A percentile compares a stretch with the other conserved stretches of the same genome.
These are phyloP conservation scores for Nephotettix cincticeps DNA, from an alignment of 1,140 invertebrate species.

Conservation along the genomic window DNA sequence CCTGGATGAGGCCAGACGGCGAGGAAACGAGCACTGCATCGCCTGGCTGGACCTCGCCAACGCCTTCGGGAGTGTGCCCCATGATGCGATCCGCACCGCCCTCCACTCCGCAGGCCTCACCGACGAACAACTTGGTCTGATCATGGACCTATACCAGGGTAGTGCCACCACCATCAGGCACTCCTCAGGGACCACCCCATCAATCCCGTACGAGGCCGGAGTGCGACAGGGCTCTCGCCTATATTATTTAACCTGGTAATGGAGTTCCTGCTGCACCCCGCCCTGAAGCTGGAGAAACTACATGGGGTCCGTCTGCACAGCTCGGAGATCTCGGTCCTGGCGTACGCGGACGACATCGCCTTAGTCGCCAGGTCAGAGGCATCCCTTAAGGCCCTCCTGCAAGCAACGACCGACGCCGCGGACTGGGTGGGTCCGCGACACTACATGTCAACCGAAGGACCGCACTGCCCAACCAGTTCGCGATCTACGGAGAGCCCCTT, in stretches of 20 bases:
- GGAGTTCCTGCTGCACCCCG: background rate
- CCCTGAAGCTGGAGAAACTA: background rate
- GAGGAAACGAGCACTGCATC: background rate
- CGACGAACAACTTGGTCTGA: background rate
- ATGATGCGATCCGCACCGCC: background rate
- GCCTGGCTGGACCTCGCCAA: background rate
- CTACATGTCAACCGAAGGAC: background rate
- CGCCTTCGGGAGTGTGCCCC: background rate
- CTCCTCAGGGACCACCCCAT: background rate
- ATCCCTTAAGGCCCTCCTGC: background rate
- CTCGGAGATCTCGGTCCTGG: background rate
- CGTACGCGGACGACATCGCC: background rate
- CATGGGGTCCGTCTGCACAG: background rate
- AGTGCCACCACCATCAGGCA: background rate
- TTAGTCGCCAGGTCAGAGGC: background rate
- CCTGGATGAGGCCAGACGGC: background rate
- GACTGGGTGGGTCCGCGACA: background rate
- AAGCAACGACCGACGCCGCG: background rate
- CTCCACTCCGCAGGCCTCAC: background rate
- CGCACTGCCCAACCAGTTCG: background rate
- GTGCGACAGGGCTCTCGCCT: background rate
- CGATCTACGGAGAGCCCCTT: background rate
- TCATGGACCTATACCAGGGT: background rate
- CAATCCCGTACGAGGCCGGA: background rate
- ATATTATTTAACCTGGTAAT: background rate